Conservation (phyloP, 2,797 vertebrate species). For the Ceyx erithaca region DNA sequence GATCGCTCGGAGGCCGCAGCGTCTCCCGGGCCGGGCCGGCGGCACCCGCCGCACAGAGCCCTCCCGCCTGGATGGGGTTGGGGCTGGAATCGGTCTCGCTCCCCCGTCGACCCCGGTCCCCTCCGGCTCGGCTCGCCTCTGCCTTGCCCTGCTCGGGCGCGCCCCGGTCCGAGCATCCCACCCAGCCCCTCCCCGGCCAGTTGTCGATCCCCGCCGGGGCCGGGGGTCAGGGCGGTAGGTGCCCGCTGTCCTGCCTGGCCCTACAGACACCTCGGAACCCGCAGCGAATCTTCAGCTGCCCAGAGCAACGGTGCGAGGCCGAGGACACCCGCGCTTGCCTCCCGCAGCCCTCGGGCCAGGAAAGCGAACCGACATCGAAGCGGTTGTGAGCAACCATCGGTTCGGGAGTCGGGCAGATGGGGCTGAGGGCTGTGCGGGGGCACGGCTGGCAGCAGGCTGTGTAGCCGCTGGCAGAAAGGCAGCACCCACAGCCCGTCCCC, state of each 20-base stretch:
- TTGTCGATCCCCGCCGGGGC: background rate
- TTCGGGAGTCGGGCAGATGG: background rate
- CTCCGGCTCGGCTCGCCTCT: background rate
- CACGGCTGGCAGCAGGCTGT: background rate
- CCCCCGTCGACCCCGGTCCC: background rate
- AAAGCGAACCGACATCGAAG: background rate
- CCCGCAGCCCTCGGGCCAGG: background rate
- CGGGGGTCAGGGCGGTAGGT: background rate
- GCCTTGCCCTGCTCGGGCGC: background rate
- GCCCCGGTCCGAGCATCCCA: background rate
- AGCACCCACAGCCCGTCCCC: background rate
- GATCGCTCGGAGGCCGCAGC: constrained; percentile 5
- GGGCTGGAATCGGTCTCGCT: background rate
- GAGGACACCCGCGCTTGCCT: no score
- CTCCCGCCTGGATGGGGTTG: background rate
- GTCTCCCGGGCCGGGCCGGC: background rate
- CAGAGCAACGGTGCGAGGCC: background rate
- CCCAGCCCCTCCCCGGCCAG: background rate
- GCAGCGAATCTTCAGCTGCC: background rate
- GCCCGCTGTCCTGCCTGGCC: background rate
- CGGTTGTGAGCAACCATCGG: background rate
- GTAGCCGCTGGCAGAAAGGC: background rate
- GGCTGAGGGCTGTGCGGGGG: background rate
- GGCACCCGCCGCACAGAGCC: background rate
- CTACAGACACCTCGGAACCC: background rate